Conservation (phyloP, 2,113 vertebrate genomes). For the Platycercus adscitus region DNA sequence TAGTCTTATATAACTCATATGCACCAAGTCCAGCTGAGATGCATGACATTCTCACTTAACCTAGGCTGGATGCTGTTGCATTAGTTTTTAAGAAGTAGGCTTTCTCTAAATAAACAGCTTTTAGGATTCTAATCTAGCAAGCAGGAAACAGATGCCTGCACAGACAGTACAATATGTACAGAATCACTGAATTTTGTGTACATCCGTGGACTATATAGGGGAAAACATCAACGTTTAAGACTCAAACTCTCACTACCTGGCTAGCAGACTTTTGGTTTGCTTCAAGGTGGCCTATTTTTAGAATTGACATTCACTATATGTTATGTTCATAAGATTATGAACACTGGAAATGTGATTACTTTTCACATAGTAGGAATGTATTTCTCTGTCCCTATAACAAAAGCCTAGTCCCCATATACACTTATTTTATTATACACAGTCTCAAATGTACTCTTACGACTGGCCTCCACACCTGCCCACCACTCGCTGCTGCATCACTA, state of each 20-base stretch:
- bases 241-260: neutral
- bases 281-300: neutral
- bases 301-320: neutral
- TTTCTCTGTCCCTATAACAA: neutral
- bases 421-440: accelerated
- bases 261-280: neutral
- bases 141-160: neutral
- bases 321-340: neutral
- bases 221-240: neutral
- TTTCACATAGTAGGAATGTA: neutral
- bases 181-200: neutral
- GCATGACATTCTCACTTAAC: neutral
- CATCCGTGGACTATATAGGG: accelerated
- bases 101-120: neutral
- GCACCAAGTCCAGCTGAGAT: neutral
- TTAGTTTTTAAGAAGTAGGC: neutral
- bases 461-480: neutral
- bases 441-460: accelerated
- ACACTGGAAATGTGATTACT: neutral
- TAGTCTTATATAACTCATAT: neutral
- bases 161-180: neutral
- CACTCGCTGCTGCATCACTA: neutral
- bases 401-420: neutral
- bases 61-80: neutral
- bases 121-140: neutral